Evolutionary conservation across 2,113 vertebrate genomes (phyloP), one percentile per base, ranked within the genome.

Genomic region (Austrofundulus limnaeus): DNA sequence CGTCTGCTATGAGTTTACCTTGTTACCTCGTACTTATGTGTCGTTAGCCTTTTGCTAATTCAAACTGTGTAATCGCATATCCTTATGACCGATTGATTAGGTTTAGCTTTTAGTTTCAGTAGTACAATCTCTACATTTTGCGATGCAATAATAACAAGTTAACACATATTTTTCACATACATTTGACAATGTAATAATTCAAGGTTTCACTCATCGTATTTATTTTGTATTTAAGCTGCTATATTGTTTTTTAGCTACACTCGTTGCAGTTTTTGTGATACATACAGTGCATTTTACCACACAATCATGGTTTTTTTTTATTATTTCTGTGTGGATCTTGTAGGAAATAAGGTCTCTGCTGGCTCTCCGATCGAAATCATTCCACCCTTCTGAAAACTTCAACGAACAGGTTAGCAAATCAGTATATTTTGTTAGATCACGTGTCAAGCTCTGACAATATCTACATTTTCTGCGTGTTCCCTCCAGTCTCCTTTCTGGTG

Each of bases 401-500:
- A 87, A 59, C 55, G 93, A 93, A 90, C 95, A 94, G 88, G 96
- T 98, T 75, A 62, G 77, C 5, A 66, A 9, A 1, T 42, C 6
- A 57, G 15, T 6, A 11, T 2, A 2, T 19, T 34, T 34, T 34
- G 31, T 5, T 5, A 34, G 31, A 9, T 34, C 4, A 8, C 8
- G 9, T 12, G 54, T 20, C 14, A 3, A 16, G 15, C 34, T 0
- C 23, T 0, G 1, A 19, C 14, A 50, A 2, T 70, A 38, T 49
- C 48, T 57, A 0, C 42, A 48, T 17, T 13, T 58, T 2, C n/a
- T 17, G 2, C 52, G 13, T 59, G 19, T 52, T 68, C 46, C 61
- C 17, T 51, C 41, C 80, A 99, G 97, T 94, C 94, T 87, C 97
- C 97, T 0, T 99, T 98, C 87, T 99, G 95, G 95, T 92, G 94